Conservation (phyloP, 2,888 invertebrate species). For the Camponotus fellah region DNA sequence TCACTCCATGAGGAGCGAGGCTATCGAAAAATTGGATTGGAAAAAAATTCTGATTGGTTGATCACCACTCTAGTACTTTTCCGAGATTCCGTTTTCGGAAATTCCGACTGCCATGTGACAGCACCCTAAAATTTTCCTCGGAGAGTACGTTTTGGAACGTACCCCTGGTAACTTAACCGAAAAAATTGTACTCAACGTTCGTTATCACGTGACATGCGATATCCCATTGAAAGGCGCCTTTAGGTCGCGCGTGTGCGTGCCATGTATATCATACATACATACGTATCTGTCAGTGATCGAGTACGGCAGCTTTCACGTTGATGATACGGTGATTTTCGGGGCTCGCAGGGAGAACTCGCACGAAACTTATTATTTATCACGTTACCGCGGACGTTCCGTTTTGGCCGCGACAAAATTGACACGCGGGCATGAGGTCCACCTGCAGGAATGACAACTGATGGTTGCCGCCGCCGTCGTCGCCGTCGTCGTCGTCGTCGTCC, state of each 20-base stretch:
- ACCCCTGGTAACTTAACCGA: too few species aligned
- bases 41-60: too few species aligned
- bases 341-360: constrained; percentile 1
- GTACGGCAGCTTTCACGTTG: constrained; percentile 63
- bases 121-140: too few species aligned
- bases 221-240: constrained; percentile 46
- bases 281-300: constrained; percentile 64
- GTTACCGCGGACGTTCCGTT: neutral
- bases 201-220: neutral
- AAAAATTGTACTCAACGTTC: neutral
- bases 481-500: neutral
- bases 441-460: constrained; percentile 79
- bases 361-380: neutral
- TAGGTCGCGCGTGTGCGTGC: constrained; percentile 47
- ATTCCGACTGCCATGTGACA: too few species aligned
- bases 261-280: neutral
- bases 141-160: too few species aligned
- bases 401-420: neutral
- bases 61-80: too few species aligned
- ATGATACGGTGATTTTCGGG: constrained; percentile 15
- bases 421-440: constrained; percentile 50
- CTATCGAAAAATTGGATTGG: too few species aligned
- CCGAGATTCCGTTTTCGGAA: too few species aligned
- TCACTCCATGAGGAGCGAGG: too few species aligned
- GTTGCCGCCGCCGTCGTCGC: constrained; percentile 4